These are phyloP conservation scores for Biston betularia DNA, from an alignment of 2,888 invertebrate genomes.

Conservation along the genomic window DNA sequence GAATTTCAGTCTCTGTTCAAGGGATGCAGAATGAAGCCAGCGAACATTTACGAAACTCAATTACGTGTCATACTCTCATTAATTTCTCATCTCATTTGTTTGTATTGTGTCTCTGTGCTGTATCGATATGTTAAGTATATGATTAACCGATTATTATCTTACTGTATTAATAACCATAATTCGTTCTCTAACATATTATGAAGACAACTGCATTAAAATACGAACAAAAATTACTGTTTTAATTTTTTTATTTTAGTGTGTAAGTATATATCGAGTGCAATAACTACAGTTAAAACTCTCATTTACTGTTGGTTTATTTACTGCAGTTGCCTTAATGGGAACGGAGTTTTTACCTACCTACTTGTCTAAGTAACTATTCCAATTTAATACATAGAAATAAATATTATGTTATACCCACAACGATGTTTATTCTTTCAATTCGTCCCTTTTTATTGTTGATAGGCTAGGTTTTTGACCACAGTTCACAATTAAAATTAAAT, in stretches of 20 bases:
- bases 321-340: background rate
- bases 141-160: background rate
- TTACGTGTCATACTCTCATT: no score
- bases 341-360: background rate
- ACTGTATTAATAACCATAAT: no score
- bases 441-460: no score
- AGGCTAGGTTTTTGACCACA: no score
- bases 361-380: background rate
- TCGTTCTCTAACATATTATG: background rate
- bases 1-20: no score
- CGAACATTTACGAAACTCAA: background rate
- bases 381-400: slow-evolving; percentile 3
- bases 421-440: background rate
- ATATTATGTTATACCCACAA: background rate
- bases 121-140: no score
- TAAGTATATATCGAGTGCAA: no score
- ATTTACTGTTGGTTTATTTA: background rate
- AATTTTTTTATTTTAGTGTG: background rate
- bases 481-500: no score
- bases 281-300: background rate
- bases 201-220: no score
- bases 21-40: background rate
- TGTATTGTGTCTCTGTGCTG: no score
- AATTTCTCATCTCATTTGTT: no score
- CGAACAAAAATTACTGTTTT: background rate